Conservation (phyloP, 2,797 vertebrate species). For the Hippoglossus hippoglossus region DNA sequence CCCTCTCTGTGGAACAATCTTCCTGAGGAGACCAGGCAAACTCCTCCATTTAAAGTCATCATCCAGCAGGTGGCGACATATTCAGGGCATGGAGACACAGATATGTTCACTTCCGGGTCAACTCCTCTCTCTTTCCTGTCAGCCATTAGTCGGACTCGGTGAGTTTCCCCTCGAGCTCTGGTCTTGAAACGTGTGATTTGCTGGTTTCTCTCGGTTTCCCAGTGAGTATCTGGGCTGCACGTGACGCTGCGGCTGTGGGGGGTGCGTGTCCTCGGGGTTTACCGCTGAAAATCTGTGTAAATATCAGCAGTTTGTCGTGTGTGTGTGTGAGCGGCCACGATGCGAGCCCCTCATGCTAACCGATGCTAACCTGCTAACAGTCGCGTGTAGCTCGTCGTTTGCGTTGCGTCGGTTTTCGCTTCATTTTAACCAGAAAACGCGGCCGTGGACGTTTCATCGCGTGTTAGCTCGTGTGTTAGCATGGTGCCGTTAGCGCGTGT, state of each 20-base stretch:
- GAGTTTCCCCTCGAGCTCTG: conserved; percentile 33
- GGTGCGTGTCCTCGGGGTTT: fast-evolving
- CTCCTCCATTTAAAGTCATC: no score
- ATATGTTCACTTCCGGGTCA: conserved; percentile 55
- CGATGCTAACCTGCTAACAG: conserved; percentile 15
- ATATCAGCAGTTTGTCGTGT: not conserved
- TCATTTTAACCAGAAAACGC: no score
- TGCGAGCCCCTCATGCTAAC: conserved; percentile 24
- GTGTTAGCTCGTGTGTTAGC: no score
- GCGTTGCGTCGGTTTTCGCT: no score
- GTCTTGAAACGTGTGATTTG: not conserved
- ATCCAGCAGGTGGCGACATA: conserved; percentile 30
- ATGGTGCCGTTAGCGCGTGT: no score
- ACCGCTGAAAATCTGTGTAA: fast-evolving
- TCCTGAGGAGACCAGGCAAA: no score
- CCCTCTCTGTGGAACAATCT: no score
- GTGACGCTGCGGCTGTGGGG: fast-evolving
- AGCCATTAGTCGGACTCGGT: conserved; percentile 72
- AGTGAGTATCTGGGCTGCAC: not conserved
- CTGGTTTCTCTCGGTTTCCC: no score
- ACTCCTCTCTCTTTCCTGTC: conserved; percentile 66
- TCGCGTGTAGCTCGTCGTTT: no score
- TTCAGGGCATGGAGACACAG: fast-evolving
- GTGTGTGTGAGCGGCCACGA: conserved; percentile 20
- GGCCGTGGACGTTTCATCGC: no score